phyloP scores from a whole-genome alignment of 30 jellyfish, hydroid and myxozoan species.

The Clytia hemisphaerica region DNA sequence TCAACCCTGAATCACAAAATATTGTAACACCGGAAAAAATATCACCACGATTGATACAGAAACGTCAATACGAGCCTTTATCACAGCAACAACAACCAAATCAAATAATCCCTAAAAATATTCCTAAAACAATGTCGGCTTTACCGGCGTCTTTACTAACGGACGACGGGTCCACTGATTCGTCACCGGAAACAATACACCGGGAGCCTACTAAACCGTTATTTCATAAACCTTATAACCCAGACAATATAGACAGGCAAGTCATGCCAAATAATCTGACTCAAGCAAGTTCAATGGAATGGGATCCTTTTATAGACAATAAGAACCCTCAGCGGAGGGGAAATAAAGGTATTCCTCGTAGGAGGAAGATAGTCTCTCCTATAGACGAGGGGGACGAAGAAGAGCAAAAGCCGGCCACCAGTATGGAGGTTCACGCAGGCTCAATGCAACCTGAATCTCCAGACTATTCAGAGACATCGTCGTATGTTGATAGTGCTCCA shows the following conservation, averaged over 20 bases:
- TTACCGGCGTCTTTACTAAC: neutral
- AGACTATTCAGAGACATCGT: slow-evolving; percentile 43
- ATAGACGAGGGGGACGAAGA: slow-evolving; percentile 68
- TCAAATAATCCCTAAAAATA: slow-evolving; percentile 8
- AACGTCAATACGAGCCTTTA: slow-evolving; percentile 33
- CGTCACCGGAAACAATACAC: slow-evolving; percentile 24
- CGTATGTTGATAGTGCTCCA: slow-evolving; percentile 12
- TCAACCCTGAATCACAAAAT: slow-evolving; percentile 24
- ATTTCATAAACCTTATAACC: slow-evolving; percentile 14
- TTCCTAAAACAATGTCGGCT: slow-evolving; percentile 3
- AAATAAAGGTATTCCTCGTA: slow-evolving; percentile 32
- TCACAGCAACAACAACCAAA: slow-evolving; percentile 32
- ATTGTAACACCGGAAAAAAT: slow-evolving; percentile 17
- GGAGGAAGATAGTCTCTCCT: slow-evolving; percentile 73
- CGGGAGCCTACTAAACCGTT: slow-evolving; percentile 19
- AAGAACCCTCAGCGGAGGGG: slow-evolving; percentile 56
- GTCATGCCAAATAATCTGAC: slow-evolving; percentile 49
- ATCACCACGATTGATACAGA: slow-evolving; percentile 31
- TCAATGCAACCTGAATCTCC: slow-evolving; percentile 54
- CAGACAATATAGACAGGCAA: neutral
- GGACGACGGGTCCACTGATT: slow-evolving; percentile 15
- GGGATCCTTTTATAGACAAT: slow-evolving; percentile 90
- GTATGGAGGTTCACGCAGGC: slow-evolving; percentile 86
- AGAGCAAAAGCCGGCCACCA: slow-evolving; percentile 44
- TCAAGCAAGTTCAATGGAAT: slow-evolving; percentile 84